A percentile compares a stretch with the other conserved stretches of the same genome.
Conservation (phyloP, 2,888 invertebrate species). For the Loripinus fragilis region DNA sequence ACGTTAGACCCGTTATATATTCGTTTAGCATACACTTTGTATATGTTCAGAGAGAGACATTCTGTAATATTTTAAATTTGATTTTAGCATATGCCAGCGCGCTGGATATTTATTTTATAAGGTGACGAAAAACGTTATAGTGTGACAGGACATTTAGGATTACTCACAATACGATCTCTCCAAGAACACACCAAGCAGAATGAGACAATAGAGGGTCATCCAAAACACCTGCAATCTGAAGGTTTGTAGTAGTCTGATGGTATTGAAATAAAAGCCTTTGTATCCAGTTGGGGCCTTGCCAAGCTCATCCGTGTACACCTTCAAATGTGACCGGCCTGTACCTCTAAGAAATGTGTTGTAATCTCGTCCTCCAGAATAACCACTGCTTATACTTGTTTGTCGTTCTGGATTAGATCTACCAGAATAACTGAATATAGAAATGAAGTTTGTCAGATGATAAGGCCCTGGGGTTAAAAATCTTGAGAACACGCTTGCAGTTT, state of each 20-base stretch:
- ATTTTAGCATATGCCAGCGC: too few species aligned
- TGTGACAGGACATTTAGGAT: too few species aligned
- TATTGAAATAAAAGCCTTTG: not conserved
- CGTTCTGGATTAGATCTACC: not conserved
- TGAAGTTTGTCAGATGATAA: too few species aligned
- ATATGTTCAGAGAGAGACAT: too few species aligned
- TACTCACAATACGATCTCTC: constrained; percentile 82
- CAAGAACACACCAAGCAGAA: constrained; percentile 85
- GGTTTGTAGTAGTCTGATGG: not conserved
- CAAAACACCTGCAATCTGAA: constrained; percentile 86
- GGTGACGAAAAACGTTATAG: too few species aligned
- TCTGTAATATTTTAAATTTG: too few species aligned
- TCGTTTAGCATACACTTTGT: too few species aligned
- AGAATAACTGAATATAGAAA: not conserved
- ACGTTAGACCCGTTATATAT: too few species aligned
- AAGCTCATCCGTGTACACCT: not conserved
- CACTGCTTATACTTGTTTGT: not conserved
- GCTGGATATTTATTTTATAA: too few species aligned
- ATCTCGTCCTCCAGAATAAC: not conserved
- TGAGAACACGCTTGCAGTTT: not conserved
- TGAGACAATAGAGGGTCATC: constrained; percentile 85
- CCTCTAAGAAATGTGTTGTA: constrained; percentile 1
- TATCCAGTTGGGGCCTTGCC: not conserved
- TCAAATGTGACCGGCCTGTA: not conserved
- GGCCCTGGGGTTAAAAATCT: too few species aligned